These are phyloP conservation scores for Drosophila ananassae DNA, from an alignment of 1,140 invertebrate genomes.

Conservation along the genomic window DNA sequence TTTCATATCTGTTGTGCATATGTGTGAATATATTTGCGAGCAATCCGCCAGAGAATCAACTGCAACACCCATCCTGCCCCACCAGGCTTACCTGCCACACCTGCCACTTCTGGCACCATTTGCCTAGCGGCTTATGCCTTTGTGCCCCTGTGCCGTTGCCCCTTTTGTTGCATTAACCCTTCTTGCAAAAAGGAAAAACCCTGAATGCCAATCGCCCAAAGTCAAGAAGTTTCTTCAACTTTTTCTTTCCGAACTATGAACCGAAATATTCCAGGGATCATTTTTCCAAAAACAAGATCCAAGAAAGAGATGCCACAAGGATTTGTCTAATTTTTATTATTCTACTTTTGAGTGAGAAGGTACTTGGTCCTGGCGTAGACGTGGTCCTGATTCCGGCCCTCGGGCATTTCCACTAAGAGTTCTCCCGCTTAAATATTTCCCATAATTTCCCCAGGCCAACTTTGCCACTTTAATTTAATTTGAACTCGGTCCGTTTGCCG, in stretches of 20 bases:
- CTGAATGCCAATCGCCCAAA: neutral
- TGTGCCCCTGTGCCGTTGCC: neutral
- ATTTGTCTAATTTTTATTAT: neutral
- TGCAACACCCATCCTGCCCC: neutral
- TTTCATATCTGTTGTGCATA: slow-evolving; percentile 15
- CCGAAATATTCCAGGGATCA: neutral
- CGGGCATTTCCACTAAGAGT: slow-evolving; percentile 4
- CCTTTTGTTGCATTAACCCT: slow-evolving; percentile 56
- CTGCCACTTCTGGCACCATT: slow-evolving; percentile 12
- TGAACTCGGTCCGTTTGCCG: slow-evolving; percentile 53
- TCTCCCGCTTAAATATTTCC: slow-evolving; percentile 27
- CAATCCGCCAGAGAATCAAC: slow-evolving; percentile 4
- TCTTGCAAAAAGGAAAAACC: slow-evolving; percentile 24
- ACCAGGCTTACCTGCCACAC: slow-evolving; percentile 5
- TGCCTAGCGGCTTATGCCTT: slow-evolving; percentile 3
- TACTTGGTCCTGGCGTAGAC: neutral
- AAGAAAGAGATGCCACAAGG: neutral
- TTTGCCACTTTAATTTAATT: slow-evolving; percentile 72
- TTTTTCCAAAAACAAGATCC: neutral
- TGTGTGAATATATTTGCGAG: slow-evolving; percentile 8
- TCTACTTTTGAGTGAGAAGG: neutral
- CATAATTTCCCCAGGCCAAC: slow-evolving; percentile 48
- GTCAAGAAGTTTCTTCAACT: neutral
- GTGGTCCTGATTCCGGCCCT: neutral
- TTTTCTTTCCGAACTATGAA: neutral